A percentile compares a stretch with the other conserved stretches of the same genome.
phyloP scores from a whole-genome alignment of 2,113 vertebrate genomes.

The Spea multiplicata region DNA sequence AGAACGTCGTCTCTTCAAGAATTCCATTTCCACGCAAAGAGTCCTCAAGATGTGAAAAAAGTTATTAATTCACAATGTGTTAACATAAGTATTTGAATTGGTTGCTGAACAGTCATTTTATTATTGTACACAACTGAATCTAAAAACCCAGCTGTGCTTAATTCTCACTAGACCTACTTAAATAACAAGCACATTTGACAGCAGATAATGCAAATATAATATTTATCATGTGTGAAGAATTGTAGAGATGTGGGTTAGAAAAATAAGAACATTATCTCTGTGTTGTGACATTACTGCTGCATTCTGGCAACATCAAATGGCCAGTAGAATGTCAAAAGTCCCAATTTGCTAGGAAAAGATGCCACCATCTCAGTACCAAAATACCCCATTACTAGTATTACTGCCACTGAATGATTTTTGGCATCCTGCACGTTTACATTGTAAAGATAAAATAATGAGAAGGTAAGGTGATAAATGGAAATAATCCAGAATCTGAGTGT shows the following conservation, averaged over 20 bases:
- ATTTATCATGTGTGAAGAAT: background rate
- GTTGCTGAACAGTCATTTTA: background rate
- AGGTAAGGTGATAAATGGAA: too few relatives aligned
- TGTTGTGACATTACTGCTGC: too few relatives aligned
- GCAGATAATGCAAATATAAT: background rate
- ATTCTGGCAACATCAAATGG: too few relatives aligned
- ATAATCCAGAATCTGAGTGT: too few relatives aligned
- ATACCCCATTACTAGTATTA: too few relatives aligned
- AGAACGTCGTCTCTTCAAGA: slow-evolving; percentile 44
- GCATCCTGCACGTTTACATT: too few relatives aligned
- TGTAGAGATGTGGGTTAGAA: background rate
- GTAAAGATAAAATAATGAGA: too few relatives aligned
- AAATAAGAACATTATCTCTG: background rate
- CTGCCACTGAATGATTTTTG: too few relatives aligned
- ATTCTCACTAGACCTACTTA: background rate
- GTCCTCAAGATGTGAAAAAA: background rate
- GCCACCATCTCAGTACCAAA: too few relatives aligned
- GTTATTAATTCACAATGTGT: background rate
- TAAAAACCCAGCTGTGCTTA: background rate
- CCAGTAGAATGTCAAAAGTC: too few relatives aligned
- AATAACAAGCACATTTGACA: background rate
- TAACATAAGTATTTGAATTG: background rate
- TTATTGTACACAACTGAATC: background rate
- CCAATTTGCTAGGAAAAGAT: too few relatives aligned
- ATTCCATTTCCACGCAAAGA: slow-evolving; percentile 39